These are phyloP conservation scores for Digitonthophagus gazella DNA, from an alignment of 2,888 invertebrate genomes.

Conservation along the genomic window DNA sequence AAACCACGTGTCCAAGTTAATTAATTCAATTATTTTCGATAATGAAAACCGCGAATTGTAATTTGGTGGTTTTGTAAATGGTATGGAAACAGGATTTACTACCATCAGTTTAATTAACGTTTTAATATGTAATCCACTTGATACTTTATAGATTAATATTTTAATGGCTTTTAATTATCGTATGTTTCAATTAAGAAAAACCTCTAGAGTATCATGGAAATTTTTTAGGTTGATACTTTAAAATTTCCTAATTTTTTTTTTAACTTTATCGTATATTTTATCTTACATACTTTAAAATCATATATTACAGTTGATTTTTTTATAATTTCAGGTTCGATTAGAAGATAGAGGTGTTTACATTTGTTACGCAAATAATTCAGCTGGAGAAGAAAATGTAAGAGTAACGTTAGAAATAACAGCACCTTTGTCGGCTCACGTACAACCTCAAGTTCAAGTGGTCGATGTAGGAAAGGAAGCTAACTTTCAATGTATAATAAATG, in stretches of 20 bases:
- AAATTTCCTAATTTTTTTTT: too few relatives aligned
- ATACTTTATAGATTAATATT: too few relatives aligned
- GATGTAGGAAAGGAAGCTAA: constrained; percentile 81
- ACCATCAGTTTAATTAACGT: background rate
- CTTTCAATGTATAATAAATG: constrained; percentile 84
- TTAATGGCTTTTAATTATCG: too few relatives aligned
- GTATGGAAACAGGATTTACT: background rate
- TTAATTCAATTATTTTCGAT: background rate
- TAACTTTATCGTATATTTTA: too few relatives aligned
- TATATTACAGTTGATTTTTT: background rate
- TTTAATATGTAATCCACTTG: background rate
- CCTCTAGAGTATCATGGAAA: too few relatives aligned
- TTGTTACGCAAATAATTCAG: constrained; percentile 88
- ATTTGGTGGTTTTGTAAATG: background rate
- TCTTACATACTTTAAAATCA: too few relatives aligned
- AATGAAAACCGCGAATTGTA: background rate
- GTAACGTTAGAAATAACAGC: constrained; percentile 78
- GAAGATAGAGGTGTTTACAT: constrained; percentile 85
- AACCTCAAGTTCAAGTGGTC: constrained; percentile 74
- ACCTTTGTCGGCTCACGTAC: constrained; percentile 75
- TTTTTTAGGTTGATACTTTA: too few relatives aligned
- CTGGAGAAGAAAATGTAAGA: constrained; percentile 77
- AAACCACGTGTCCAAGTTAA: background rate
- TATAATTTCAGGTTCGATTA: constrained; percentile 53
- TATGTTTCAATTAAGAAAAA: too few relatives aligned